Conservation (phyloP, 2,797 vertebrate species). For the Eulemur mongoz region DNA sequence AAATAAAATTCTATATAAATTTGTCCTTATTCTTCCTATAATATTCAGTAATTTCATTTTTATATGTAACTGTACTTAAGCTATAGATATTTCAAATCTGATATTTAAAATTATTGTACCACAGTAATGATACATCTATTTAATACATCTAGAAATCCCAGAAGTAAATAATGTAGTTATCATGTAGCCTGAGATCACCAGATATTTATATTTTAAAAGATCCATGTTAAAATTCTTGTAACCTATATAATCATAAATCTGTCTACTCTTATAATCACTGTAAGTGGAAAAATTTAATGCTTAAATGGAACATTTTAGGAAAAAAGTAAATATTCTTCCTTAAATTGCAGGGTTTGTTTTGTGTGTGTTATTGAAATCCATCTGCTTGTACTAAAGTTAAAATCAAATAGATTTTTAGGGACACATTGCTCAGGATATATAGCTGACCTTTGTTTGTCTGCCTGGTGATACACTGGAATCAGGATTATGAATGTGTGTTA, state of each 20-base stretch:
- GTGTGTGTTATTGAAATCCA: constrained; percentile 8
- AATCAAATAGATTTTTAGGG: constrained; percentile 25
- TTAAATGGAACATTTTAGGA: not conserved
- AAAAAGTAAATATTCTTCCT: constrained; percentile 16
- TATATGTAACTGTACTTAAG: not conserved
- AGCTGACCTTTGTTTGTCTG: not conserved
- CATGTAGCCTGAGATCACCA: not conserved
- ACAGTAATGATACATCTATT: not conserved
- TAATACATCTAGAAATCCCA: not conserved
- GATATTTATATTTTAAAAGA: not conserved
- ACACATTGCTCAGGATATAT: not conserved
- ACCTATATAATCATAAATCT: not conserved
- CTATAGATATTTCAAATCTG: not conserved
- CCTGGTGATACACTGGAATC: not conserved
- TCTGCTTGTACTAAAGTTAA: constrained; percentile 4
- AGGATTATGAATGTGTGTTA: not conserved
- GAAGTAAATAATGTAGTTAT: not conserved
- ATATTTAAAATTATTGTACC: not conserved
- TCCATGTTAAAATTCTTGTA: not conserved
- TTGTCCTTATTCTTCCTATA: not conserved
- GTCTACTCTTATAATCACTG: not conserved
- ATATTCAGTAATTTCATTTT: not conserved
- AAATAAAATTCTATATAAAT: not conserved
- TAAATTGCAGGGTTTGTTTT: constrained; percentile 16
- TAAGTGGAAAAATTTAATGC: not conserved